phyloP scores from a whole-genome alignment of 37 sponge, comb jelly and placozoan genomes.

The Bolinopsis microptera region DNA sequence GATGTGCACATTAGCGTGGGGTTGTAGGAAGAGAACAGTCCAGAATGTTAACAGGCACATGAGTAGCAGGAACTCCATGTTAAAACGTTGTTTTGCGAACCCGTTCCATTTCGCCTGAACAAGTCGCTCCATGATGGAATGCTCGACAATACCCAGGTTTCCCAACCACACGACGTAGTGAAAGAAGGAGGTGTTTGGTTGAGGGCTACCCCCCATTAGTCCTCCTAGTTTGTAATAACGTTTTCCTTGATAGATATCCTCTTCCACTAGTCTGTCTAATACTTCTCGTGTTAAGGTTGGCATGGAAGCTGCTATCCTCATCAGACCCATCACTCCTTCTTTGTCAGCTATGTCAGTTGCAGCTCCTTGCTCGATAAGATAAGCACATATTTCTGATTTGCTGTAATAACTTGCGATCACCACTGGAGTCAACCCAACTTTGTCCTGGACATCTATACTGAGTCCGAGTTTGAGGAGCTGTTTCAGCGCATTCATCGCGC shows the following conservation, averaged over 20 bases:
- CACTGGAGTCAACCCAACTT: neutral
- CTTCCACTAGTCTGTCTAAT: neutral
- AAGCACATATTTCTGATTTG: neutral
- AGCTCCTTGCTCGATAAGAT: neutral
- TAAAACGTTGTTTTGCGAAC: neutral
- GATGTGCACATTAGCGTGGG: neutral
- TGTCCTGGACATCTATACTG: neutral
- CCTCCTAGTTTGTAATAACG: neutral
- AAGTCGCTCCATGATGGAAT: neutral
- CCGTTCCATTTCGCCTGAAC: slow-evolving; percentile 22
- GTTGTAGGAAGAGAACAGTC: slow-evolving; percentile 1
- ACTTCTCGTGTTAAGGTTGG: slow-evolving; percentile 17
- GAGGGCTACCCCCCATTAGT: neutral
- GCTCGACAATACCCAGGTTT: neutral
- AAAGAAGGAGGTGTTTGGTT: neutral
- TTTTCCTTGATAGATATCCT: slow-evolving; percentile 25
- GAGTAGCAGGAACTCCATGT: neutral
- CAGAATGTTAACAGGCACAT: neutral
- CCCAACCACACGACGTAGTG: slow-evolving; percentile 14
- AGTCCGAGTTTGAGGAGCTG: neutral
- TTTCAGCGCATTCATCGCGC: neutral
- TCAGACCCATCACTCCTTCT: neutral
- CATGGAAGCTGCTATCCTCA: neutral
- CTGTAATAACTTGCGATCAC: slow-evolving; percentile 14
- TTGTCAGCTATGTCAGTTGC: neutral